Conservation (phyloP, 2,113 vertebrate species). For the Paradisaea rubra region DNA sequence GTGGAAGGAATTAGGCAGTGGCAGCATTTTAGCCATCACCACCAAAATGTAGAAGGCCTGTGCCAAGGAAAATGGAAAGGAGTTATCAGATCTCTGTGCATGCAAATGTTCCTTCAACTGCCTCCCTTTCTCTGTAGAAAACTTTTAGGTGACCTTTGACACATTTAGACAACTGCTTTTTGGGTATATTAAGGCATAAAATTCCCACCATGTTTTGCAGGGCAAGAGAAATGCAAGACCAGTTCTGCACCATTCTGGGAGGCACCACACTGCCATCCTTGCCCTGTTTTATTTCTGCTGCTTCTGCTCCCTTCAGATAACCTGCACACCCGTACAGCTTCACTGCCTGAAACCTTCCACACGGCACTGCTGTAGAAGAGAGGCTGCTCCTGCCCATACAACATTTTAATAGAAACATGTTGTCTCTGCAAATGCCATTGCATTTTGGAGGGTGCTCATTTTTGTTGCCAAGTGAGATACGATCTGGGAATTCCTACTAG, state of each 20-base stretch:
- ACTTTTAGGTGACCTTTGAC: neutral
- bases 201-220: neutral
- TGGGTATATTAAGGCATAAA: neutral
- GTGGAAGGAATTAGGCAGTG: neutral
- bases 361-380: neutral
- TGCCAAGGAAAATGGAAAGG: neutral
- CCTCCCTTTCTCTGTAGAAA: neutral
- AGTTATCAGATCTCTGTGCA: neutral
- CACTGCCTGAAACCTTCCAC: neutral
- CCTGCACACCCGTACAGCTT: neutral
- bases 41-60: neutral
- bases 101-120: neutral
- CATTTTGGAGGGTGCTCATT: neutral
- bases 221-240: neutral
- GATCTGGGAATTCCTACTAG: neutral
- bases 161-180: neutral
- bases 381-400: neutral
- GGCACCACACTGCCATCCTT: neutral
- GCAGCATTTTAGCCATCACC: accelerated
- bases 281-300: neutral
- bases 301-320: neutral
- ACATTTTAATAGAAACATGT: neutral
- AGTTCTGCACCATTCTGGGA: neutral
- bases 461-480: constrained; percentile 18
- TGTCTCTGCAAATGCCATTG: neutral